Evolutionary conservation across 2,113 vertebrate species (phyloP).

Genomic region (Lampris megalopsis): DNA sequence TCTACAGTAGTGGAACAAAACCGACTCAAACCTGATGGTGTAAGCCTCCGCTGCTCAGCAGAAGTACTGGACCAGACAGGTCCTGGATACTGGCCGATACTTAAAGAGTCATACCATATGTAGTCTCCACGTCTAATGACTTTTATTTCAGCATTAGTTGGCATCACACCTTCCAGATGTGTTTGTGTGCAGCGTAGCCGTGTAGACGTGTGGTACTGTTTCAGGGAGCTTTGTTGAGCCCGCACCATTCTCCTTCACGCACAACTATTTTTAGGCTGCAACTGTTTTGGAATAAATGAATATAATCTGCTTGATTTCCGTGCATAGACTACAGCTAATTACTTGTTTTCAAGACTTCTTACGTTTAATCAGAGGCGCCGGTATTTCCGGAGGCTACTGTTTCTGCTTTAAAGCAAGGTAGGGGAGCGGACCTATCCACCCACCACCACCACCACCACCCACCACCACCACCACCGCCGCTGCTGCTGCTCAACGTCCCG

Average conservation of each 20-base stretch:
- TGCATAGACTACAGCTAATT: conserved; percentile 9
- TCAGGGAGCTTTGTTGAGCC: background rate
- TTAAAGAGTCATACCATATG: no score
- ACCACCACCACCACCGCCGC: no score
- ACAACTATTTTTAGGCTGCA: background rate
- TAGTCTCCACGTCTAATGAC: no score
- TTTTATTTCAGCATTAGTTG: no score
- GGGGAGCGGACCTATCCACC: background rate
- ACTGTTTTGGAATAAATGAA: background rate
- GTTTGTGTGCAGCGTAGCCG: no score
- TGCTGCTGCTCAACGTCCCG: conserved; percentile 46
- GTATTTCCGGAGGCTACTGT: conserved; percentile 19
- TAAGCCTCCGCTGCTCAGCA: no score
- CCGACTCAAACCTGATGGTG: no score
- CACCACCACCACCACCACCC: no score
- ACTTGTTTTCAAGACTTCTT: conserved; percentile 6
- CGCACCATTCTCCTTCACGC: background rate
- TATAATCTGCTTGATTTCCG: conserved; percentile 13
- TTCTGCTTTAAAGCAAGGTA: conserved; percentile 30
- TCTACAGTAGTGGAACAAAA: no score
- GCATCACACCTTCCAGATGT: no score
- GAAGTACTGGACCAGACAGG: no score
- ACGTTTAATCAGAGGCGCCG: conserved; percentile 34
- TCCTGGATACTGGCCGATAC: no score
- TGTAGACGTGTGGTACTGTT: background rate